Evolutionary conservation across 2,113 vertebrate genomes (phyloP).

Genomic region (Pterocles burchelli): DNA sequence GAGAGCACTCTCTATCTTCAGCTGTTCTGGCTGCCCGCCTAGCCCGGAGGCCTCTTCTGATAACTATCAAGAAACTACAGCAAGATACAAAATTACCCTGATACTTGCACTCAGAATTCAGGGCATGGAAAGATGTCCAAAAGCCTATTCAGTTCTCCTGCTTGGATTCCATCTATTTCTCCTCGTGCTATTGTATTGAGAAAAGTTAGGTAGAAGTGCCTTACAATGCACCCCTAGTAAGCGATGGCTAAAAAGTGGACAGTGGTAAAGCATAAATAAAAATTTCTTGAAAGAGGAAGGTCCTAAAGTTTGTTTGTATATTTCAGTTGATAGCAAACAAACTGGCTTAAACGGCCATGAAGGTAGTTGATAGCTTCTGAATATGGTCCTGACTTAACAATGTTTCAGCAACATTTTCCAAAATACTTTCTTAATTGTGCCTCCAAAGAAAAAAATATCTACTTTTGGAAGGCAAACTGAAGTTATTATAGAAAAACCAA

Average conservation of each 20-base stretch:
- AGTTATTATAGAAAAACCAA: neutral
- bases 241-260: no score
- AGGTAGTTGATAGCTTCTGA: neutral
- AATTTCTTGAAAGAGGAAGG: no score
- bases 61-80: neutral
- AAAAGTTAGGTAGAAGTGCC: no score
- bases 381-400: rapidly evolving
- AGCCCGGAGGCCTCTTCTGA: neutral
- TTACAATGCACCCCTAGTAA: no score
- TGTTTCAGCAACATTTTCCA: neutral
- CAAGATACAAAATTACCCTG: neutral
- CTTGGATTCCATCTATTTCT: neutral
- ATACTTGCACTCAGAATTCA: neutral
- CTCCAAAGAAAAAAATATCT: neutral
- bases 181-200: neutral
- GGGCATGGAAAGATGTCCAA: neutral
- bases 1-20: neutral
- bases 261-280: no score
- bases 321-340: no score
- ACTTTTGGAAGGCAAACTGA: neutral
- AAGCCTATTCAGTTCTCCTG: neutral
- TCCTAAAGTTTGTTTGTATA: neutral
- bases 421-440: neutral
- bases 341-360: neutral
- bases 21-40: neutral